These are phyloP conservation scores for Plodia interpunctella DNA, from an alignment of 1,140 invertebrate genomes.

Conservation along the genomic window DNA sequence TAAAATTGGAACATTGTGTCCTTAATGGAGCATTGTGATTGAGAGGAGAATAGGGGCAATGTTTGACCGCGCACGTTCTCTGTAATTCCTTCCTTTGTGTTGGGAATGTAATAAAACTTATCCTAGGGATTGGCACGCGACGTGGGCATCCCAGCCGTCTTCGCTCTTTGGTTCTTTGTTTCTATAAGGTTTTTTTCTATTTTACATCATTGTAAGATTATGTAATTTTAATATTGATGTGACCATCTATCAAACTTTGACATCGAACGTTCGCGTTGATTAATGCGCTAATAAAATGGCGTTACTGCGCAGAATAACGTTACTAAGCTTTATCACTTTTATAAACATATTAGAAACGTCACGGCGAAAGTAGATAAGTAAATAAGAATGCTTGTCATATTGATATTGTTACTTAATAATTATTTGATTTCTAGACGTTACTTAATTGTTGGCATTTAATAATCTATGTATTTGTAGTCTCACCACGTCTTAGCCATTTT, in stretches of 20 bases:
- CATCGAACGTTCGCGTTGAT: neutral
- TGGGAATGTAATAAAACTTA: slow-evolving; percentile 56
- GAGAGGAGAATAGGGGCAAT: slow-evolving; percentile 32
- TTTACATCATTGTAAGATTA: neutral
- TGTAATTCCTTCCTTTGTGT: slow-evolving; percentile 38
- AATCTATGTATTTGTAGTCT: neutral
- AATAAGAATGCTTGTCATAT: too few relatives aligned
- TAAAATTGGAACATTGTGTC: slow-evolving; percentile 35
- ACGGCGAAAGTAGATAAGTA: too few relatives aligned
- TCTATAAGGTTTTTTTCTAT: neutral
- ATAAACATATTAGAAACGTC: neutral
- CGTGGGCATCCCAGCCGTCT: slow-evolving; percentile 15
- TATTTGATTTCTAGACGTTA: too few relatives aligned
- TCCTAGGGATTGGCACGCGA: slow-evolving; percentile 42
- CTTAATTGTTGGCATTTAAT: too few relatives aligned
- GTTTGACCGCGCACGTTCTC: slow-evolving; percentile 47
- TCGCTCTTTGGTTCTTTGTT: slow-evolving; percentile 5
- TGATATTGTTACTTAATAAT: too few relatives aligned
- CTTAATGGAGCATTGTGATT: slow-evolving; percentile 53
- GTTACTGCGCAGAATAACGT: neutral
- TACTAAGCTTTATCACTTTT: neutral
- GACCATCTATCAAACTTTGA: neutral
- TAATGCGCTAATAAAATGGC: neutral
- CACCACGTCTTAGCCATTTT: slow-evolving; percentile 15
- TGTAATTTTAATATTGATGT: neutral